Evolutionary conservation across 2,888 invertebrate species (phyloP).

Genomic region (Alentia gelatinosa): DNA sequence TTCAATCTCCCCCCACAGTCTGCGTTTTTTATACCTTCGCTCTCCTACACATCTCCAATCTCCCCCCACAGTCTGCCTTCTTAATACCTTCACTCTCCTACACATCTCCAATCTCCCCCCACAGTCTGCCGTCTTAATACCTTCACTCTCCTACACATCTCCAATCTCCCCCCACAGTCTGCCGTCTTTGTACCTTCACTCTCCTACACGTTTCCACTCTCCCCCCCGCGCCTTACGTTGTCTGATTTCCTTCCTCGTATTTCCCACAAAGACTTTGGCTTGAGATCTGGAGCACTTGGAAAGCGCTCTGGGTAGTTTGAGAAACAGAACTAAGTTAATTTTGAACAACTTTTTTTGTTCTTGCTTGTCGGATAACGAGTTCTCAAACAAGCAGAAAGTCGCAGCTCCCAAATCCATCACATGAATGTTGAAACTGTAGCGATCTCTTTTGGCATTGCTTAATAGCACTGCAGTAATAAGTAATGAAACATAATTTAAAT

Average conservation of each 20-base stretch:
- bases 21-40: not conserved
- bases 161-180: not conserved
- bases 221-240: too few relatives aligned
- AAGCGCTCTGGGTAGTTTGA: slow-evolving; percentile 41
- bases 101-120: too few relatives aligned
- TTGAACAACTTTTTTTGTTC: slow-evolving; percentile 16
- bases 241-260: not conserved
- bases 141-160: too few relatives aligned
- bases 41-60: too few relatives aligned
- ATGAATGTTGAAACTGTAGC: slow-evolving; percentile 36
- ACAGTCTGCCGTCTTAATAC: too few relatives aligned
- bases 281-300: slow-evolving; percentile 52
- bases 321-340: slow-evolving; percentile 44
- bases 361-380: not conserved
- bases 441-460: slow-evolving; percentile 47
- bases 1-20: too few relatives aligned
- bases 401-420: slow-evolving; percentile 21
- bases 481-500: slow-evolving; percentile 51
- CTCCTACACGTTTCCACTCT: not conserved
- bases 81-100: too few relatives aligned
- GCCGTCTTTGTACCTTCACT: too few relatives aligned
- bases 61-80: too few relatives aligned
- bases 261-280: slow-evolving; percentile 36
- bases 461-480: slow-evolving; percentile 19
- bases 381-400: not conserved